These are phyloP conservation scores for Hyles vespertilio DNA, from an alignment of 1,140 invertebrate species.

Conservation along the genomic window DNA sequence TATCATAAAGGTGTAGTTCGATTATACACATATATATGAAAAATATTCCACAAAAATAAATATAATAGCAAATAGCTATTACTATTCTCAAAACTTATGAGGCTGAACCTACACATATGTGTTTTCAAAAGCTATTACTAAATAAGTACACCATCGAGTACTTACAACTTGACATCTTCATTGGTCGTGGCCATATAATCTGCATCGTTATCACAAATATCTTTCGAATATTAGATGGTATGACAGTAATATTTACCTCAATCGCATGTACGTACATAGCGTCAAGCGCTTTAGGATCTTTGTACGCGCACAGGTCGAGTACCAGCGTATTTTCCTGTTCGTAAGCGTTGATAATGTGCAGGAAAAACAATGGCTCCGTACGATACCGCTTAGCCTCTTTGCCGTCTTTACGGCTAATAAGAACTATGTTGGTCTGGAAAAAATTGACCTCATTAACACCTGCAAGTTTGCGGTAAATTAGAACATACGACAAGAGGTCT, in stretches of 20 bases:
- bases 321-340: conserved; percentile 84
- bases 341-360: conserved; percentile 94
- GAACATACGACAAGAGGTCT: too few relatives aligned
- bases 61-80: too few relatives aligned
- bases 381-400: conserved; percentile 78
- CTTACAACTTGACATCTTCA: too few relatives aligned
- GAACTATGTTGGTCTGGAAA: conserved; percentile 84
- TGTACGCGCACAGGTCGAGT: conserved; percentile 90
- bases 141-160: too few relatives aligned
- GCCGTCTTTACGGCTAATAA: conserved; percentile 81
- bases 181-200: too few relatives aligned
- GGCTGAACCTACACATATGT: too few relatives aligned
- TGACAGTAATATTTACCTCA: conserved; percentile 75
- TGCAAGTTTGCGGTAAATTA: too few relatives aligned
- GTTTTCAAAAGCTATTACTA: too few relatives aligned
- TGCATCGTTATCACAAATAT: not conserved
- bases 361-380: conserved; percentile 87
- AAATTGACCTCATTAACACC: not conserved
- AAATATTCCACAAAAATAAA: too few relatives aligned
- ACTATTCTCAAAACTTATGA: too few relatives aligned
- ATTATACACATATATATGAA: too few relatives aligned
- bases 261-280: conserved; percentile 90
- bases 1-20: too few relatives aligned
- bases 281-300: conserved; percentile 87
- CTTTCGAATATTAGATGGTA: not conserved